Base-by-base conservation (phyloP, 2,797 vertebrate species). In the Kryptopterus vitreolus region DNA sequence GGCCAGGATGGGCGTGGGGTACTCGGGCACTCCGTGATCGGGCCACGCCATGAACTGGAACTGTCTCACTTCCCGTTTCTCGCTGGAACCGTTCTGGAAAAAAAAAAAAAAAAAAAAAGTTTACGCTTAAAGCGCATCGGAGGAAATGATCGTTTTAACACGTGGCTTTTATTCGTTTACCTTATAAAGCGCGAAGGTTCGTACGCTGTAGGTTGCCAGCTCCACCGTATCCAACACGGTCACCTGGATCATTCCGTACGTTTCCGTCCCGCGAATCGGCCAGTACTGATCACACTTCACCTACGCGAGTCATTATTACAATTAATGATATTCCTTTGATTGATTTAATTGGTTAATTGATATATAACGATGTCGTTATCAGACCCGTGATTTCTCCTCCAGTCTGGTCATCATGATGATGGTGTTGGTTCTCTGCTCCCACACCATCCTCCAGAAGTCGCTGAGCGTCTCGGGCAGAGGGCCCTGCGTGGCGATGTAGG, bases 11-110 rank as follows among this genome's bases (percentile, higher is more conserved):
- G 96, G 95, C 20, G 96, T 97, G 0, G 98, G 96, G 85, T 98
- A 97, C 87, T 99, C 96, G 0, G 97, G 98, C 61, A 99, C 98
- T 11, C 98, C 98, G 0, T 99, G 97, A 86, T 99, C 97, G 0
- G 98, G 98, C 98, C 98, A 99, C 69, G 95, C 96, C 95, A 98
- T 95, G 86, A 98, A 99, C 92, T 99, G 98, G 92, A 99, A 98
- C 91, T 99, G 98, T 48, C 96, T 93, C 4, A 98, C 92, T 87
- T 99, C 96, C 80, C 96, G 90, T 88, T 97, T 98, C 92, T 98
- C 96, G 79, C 94, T 96, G 43, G 96, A 98, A 76, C 96, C 96
- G 0, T 95, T 98, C 98, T 99, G 91, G 83, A 16, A 52, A 13
- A 31, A 18, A 29, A 57, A 50, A 43, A 20, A 9, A 26, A 33